phyloP scores from a whole-genome alignment of 2,888 invertebrate genomes.

The Parelbella ahira region DNA sequence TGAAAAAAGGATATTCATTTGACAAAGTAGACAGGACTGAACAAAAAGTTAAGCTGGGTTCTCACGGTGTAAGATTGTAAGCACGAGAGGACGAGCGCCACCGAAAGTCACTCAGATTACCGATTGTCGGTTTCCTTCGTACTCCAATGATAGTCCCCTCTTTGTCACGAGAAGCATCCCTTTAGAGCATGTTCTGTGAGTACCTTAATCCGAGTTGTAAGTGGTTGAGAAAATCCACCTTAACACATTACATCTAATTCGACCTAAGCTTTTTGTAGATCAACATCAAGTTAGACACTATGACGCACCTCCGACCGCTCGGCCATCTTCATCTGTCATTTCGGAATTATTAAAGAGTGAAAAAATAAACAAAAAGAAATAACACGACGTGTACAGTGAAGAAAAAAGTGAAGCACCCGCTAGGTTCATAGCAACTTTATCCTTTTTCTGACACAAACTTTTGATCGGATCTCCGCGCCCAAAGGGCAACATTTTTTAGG shows the following conservation, averaged over 20 bases:
- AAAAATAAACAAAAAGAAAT: conserved; percentile 44
- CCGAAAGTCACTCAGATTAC: no score
- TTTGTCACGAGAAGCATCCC: no score
- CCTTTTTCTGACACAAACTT: conserved; percentile 70
- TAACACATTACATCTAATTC: conserved; percentile 35
- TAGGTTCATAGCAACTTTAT: conserved; percentile 63
- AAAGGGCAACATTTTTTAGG: conserved; percentile 57
- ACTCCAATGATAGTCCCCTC: no score
- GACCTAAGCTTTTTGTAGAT: conserved; percentile 37
- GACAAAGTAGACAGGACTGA: conserved; percentile 27
- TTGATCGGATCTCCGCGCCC: conserved; percentile 67
- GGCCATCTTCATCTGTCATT: conserved; percentile 73
- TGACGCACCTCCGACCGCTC: conserved; percentile 49
- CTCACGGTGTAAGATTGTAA: no score
- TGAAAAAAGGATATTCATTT: conserved; percentile 24
- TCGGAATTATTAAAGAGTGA: conserved; percentile 55
- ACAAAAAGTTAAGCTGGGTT: conserved; percentile 24
- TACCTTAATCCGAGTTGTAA: no score
- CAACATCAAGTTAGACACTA: conserved; percentile 39
- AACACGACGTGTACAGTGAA: conserved; percentile 36
- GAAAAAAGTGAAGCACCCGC: conserved; percentile 63
- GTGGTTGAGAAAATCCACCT: conserved; percentile 4
- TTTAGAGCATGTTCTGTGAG: no score
- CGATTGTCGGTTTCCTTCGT: no score
- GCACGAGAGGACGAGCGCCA: no score